phyloP scores from a whole-genome alignment of 2,797 vertebrate genomes.

The Cirrhinus mrigala region DNA sequence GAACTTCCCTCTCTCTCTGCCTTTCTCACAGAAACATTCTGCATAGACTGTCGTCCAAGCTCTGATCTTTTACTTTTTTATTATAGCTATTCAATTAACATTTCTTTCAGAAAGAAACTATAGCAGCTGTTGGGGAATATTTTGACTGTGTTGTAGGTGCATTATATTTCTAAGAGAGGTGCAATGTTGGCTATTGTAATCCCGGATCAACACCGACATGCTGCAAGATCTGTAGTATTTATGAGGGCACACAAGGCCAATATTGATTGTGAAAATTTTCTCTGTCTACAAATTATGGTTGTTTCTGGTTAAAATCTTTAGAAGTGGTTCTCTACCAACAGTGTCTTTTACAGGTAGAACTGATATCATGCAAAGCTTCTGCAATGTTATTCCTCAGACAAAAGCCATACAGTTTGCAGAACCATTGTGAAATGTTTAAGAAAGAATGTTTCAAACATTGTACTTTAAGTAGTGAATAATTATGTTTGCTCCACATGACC shows the following conservation, averaged over 20 bases:
- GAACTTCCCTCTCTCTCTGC: conserved; percentile 38
- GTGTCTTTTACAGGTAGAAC: conserved; percentile 16
- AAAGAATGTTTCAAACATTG: conserved; percentile 1
- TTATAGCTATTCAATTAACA: conserved; percentile 60
- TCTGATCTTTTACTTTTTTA: conserved; percentile 62
- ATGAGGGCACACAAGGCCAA: conserved; percentile 9
- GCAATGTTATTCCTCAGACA: conserved; percentile 11
- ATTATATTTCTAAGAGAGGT: conserved; percentile 15
- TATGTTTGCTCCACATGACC: conserved; percentile 59
- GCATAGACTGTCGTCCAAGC: conserved; percentile 74
- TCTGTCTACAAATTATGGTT: conserved; percentile 17
- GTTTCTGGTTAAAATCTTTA: conserved; percentile 21
- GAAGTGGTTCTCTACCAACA: conserved; percentile 9
- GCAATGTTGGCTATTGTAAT: conserved; percentile 9
- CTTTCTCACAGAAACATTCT: conserved; percentile 67
- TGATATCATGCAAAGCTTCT: conserved; percentile 10
- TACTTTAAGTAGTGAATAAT: not conserved
- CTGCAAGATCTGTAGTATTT: conserved; percentile 40
- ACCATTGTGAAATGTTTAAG: conserved; percentile 11
- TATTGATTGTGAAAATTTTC: conserved; percentile 34
- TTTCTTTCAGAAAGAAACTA: conserved; percentile 54
- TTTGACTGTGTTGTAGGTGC: conserved; percentile 26
- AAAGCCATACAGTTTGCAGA: conserved; percentile 41
- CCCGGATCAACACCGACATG: not conserved
- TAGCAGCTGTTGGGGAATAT: conserved; percentile 31